Conservation (phyloP, 2,113 vertebrate species). For the Dissostichus mawsoni region DNA sequence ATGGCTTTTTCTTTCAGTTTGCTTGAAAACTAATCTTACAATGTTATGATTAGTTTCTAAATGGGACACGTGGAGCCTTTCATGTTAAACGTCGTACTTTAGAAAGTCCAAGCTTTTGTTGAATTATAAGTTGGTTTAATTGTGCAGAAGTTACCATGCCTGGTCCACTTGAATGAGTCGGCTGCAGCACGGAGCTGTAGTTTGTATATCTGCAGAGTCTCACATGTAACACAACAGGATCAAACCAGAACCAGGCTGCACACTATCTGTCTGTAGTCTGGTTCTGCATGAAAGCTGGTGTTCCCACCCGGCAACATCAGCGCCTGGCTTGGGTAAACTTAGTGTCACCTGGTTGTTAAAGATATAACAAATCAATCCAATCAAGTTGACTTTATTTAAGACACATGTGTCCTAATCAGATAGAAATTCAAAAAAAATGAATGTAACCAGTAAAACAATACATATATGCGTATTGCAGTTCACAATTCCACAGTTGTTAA, state of each 20-base stretch:
- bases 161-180: slow-evolving; percentile 24
- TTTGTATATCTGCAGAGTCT: background rate
- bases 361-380: background rate
- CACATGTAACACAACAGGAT: background rate
- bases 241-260: background rate
- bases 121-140: background rate
- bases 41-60: background rate
- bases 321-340: background rate
- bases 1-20: background rate
- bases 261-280: background rate
- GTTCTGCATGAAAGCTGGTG: background rate
- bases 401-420: too few relatives aligned
- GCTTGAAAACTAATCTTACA: fast-evolving
- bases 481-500: too few relatives aligned
- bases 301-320: background rate
- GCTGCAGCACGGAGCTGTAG: background rate
- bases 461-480: too few relatives aligned
- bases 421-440: too few relatives aligned
- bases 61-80: fast-evolving
- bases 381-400: background rate
- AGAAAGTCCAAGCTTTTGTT: background rate
- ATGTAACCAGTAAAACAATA: too few relatives aligned
- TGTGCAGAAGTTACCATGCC: fast-evolving
- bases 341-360: background rate
- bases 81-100: background rate